Percentiles rank a stretch among this genome's conserved stretches.
Evolutionary conservation across 2,797 vertebrate species (phyloP).

Genomic region (Mallotus villosus): DNA sequence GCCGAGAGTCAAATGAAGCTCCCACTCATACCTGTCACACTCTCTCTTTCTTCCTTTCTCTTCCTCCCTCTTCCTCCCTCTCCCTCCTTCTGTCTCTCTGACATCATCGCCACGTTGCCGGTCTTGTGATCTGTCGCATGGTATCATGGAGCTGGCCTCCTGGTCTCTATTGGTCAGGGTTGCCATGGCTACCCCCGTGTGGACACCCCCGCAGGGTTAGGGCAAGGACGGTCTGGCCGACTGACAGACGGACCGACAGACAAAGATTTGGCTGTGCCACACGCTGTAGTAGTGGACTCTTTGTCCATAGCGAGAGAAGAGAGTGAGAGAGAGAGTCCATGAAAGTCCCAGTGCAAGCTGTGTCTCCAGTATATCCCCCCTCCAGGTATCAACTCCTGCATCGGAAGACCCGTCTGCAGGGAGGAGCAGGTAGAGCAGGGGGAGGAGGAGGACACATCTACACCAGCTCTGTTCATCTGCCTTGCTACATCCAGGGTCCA

Average conservation of each 20-base stretch:
- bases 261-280: not conserved
- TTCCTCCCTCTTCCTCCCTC: not conserved
- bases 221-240: not conserved
- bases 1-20: not conserved
- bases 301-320: no score
- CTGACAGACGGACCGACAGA: not conserved
- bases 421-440: not conserved
- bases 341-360: no score
- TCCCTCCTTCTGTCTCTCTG: slow-evolving; percentile 1
- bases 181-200: not conserved
- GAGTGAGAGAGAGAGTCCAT: no score
- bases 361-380: not conserved
- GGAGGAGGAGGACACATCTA: not conserved
- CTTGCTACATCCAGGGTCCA: not conserved
- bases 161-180: not conserved
- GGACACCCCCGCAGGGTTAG: not conserved
- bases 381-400: not conserved
- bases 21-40: not conserved
- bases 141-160: no score
- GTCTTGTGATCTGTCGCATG: not conserved
- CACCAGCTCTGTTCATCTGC: slow-evolving; percentile 2
- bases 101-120: not conserved
- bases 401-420: not conserved
- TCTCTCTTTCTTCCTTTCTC: not conserved
- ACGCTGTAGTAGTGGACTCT: no score